Conservation (phyloP, 2,113 vertebrate genomes). For the Axis porcinus region DNA sequence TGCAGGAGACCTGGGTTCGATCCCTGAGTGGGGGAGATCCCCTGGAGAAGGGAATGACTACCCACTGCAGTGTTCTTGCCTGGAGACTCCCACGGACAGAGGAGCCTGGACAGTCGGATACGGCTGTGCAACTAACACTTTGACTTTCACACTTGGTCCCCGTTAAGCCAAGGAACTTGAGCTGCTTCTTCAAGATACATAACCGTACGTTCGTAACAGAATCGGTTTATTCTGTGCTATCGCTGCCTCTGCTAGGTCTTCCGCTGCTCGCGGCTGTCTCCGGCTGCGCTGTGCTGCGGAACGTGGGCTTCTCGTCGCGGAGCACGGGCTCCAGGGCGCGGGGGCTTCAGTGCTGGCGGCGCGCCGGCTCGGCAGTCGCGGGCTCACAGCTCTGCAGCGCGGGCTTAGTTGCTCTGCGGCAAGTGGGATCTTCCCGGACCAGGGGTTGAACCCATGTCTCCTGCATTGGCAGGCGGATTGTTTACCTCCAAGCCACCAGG, state of each 20-base stretch:
- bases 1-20: neutral
- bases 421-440: neutral
- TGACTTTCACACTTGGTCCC: neutral
- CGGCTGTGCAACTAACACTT: neutral
- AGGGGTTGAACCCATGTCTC: neutral
- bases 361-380: neutral
- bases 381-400: neutral
- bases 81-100: neutral
- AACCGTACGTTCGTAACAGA: rapidly evolving
- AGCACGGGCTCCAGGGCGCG: neutral
- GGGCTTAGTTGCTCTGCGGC: neutral
- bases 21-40: neutral
- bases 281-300: rapidly evolving
- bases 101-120: neutral
- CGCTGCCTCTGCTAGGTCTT: neutral
- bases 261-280: neutral
- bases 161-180: neutral
- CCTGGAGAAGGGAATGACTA: neutral
- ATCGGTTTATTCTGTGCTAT: neutral
- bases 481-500: neutral
- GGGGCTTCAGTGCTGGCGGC: neutral
- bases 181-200: neutral
- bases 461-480: neutral
- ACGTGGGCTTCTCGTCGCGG: neutral
- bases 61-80: neutral